phyloP scores from a whole-genome alignment of 2,797 vertebrate genomes.

The Remorina albescens region DNA sequence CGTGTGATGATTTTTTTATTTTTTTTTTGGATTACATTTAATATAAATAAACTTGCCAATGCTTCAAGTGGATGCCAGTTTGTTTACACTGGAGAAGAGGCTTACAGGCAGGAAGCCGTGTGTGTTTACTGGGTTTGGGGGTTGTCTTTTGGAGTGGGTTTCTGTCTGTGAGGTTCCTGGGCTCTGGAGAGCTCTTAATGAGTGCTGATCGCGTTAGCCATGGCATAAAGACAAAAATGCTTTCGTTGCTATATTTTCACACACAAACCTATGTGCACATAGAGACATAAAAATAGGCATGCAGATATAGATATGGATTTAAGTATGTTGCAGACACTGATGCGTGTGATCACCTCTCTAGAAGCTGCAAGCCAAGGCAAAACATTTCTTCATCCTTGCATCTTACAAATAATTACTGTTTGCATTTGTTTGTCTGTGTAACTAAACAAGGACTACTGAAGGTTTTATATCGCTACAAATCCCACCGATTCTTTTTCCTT shows the following conservation, averaged over 20 bases:
- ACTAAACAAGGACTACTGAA: constrained; percentile 57
- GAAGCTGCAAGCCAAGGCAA: constrained; percentile 1
- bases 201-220: constrained; percentile 73
- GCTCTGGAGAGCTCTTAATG: constrained; percentile 77
- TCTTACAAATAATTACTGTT: constrained; percentile 49
- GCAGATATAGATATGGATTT: constrained; percentile 9
- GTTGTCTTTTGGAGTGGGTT: constrained; percentile 71
- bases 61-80: constrained; percentile 63
- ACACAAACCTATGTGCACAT: constrained; percentile 14
- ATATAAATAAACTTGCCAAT: constrained; percentile 59
- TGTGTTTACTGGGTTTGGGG: constrained; percentile 58
- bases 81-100: constrained; percentile 68
- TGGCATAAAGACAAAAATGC: constrained; percentile 51
- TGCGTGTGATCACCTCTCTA: constrained; percentile 14
- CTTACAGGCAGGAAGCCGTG: constrained; percentile 56
- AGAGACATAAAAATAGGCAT: constrained; percentile 18
- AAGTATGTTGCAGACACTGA: constrained; percentile 6
- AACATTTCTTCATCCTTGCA: constrained; percentile 4
- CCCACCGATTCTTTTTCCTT: constrained; percentile 55
- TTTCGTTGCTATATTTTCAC: constrained; percentile 38
- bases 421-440: constrained; percentile 37
- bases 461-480: constrained; percentile 65
- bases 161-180: constrained; percentile 66
- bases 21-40: constrained; percentile 52
- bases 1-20: constrained; percentile 19